Evolutionary conservation across 2,797 vertebrate genomes (phyloP).

Genomic region (Champsocephalus gunnari): DNA sequence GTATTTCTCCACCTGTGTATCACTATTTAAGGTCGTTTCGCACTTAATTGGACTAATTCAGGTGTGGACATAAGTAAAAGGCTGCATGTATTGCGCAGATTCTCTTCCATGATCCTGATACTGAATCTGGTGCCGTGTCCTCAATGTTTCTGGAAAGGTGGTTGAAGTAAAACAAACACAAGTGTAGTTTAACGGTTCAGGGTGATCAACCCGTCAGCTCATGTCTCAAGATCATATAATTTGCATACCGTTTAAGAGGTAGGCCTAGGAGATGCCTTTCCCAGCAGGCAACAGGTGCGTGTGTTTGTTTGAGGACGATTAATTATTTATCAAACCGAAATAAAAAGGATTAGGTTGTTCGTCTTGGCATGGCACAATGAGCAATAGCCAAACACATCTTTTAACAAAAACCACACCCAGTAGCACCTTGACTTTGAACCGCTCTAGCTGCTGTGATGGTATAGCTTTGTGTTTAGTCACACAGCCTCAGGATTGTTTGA

Average conservation of each 20-base stretch:
- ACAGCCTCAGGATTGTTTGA: constrained; percentile 43
- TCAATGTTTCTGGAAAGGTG: background rate
- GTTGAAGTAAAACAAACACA: background rate
- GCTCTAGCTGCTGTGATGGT: constrained; percentile 17
- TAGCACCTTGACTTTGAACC: constrained; percentile 41
- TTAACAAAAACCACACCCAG: constrained; percentile 21
- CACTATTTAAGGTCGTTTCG: background rate
- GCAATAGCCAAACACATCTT: constrained; percentile 32
- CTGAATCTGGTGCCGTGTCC: background rate
- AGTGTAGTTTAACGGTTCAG: constrained; percentile 29
- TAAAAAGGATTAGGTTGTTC: constrained; percentile 48
- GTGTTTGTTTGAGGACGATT: constrained; percentile 30
- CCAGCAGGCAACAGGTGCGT: constrained; percentile 64
- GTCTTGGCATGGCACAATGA: constrained; percentile 22
- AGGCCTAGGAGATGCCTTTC: background rate
- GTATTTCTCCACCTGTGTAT: background rate
- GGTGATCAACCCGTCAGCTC: background rate
- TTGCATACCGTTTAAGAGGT: constrained; percentile 55
- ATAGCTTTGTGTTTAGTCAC: constrained; percentile 47
- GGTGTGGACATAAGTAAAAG: background rate
- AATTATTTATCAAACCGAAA: constrained; percentile 66
- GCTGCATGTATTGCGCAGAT: background rate
- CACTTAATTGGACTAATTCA: background rate
- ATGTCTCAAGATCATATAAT: constrained; percentile 40
- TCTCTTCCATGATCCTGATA: background rate